These are phyloP conservation scores for Oncorhynchus masou DNA, from an alignment of 2,113 vertebrate genomes.

Conservation along the genomic window DNA sequence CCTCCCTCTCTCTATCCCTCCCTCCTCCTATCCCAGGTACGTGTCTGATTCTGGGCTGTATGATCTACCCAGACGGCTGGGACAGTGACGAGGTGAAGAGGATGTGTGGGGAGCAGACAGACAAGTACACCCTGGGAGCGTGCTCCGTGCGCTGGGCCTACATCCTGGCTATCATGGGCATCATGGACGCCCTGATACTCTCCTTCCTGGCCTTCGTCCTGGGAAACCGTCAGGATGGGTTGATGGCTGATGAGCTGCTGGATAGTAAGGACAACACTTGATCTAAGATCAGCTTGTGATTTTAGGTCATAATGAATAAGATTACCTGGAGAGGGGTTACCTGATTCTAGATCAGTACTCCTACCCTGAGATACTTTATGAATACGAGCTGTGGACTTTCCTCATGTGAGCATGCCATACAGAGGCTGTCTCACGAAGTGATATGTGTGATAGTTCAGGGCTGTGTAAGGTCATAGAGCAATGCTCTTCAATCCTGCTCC, in stretches of 20 bases:
- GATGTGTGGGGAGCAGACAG: conserved; percentile 97
- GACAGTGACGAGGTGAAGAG: conserved; percentile 97
- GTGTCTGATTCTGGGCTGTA: conserved; percentile 95
- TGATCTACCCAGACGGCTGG: conserved; percentile 99
- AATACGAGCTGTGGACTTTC: no score
- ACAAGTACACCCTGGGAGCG: conserved; percentile 96
- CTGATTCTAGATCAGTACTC: no score
- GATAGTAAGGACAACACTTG: conserved; percentile 84
- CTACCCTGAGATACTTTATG: no score
- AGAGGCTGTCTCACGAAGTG: no score
- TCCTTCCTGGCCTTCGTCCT: conserved; percentile 79
- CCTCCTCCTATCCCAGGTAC: conserved; percentile 76
- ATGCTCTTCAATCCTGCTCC: no score
- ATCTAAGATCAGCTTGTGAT: no score
- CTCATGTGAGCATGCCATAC: no score
- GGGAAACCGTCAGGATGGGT: conserved; percentile 95
- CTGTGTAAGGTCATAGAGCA: no score
- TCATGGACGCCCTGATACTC: conserved; percentile 88
- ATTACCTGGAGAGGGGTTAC: no score
- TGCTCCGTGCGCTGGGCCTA: conserved; percentile 85
- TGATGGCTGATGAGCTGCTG: conserved; percentile 96
- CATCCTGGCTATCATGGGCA: conserved; percentile 98
- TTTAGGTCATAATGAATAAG: no score
- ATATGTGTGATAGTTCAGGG: no score
- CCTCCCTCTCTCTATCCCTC: neutral